These are phyloP conservation scores for Pteropus alecto DNA, from an alignment of 2,113 vertebrate species.

Conservation along the genomic window DNA sequence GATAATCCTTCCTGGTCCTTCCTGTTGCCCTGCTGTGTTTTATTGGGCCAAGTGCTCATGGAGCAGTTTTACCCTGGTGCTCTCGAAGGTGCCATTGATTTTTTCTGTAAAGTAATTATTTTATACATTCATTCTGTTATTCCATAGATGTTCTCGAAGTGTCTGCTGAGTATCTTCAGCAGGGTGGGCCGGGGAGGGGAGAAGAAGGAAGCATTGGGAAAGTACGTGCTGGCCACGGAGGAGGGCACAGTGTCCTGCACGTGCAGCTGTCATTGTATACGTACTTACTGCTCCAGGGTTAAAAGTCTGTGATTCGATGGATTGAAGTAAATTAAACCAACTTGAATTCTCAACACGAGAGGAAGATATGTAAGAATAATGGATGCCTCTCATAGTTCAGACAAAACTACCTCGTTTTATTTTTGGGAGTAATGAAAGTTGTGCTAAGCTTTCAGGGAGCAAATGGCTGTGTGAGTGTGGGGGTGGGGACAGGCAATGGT, in stretches of 20 bases:
- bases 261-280: not conserved
- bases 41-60: not conserved
- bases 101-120: not conserved
- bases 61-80: not conserved
- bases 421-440: slow-evolving; percentile 13
- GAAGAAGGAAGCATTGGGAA: not conserved
- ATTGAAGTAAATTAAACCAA: slow-evolving; percentile 28
- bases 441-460: not conserved
- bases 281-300: not conserved
- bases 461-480: not conserved
- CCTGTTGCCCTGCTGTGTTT: not conserved
- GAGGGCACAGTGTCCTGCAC: not conserved
- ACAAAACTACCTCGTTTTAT: slow-evolving; percentile 42
- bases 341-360: slow-evolving; percentile 1
- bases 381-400: not conserved
- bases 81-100: not conserved
- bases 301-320: not conserved
- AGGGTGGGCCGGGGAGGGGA: not conserved
- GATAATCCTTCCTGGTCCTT: not conserved
- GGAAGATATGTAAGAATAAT: not conserved
- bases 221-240: no score
- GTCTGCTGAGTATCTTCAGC: not conserved
- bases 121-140: not conserved
- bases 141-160: not conserved
- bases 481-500: not conserved